phyloP scores from a whole-genome alignment of 64 coral and sea anemone genomes.

The Cladopsammia gracilis region DNA sequence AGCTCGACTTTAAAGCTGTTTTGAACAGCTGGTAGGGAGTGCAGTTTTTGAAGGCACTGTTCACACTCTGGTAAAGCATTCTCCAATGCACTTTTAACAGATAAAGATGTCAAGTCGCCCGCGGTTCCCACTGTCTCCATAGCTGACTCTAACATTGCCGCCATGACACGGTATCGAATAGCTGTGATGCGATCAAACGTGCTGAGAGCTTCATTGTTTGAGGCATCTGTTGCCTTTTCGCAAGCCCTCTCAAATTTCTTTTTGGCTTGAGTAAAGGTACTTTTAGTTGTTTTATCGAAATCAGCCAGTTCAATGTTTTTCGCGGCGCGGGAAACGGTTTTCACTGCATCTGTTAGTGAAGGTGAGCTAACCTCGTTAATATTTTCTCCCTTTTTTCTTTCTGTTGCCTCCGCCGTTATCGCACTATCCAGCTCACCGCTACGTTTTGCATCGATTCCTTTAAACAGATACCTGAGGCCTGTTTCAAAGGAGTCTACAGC shows the following conservation, averaged over 20 bases:
- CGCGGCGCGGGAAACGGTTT: neutral
- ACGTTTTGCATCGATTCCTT: neutral
- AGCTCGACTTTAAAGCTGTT: too few species aligned
- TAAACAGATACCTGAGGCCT: neutral
- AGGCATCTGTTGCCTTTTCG: constrained; percentile 51
- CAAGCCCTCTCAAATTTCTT: constrained; percentile 27
- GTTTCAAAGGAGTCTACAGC: constrained; percentile 10
- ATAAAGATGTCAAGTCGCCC: too few species aligned
- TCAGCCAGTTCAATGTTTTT: neutral
- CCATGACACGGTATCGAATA: constrained; percentile 11
- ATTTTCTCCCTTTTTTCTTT: too few species aligned
- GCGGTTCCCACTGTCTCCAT: too few species aligned
- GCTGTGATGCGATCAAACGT: constrained; percentile 48
- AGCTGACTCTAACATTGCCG: too few species aligned
- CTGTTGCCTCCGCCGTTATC: too few species aligned
- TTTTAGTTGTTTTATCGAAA: neutral
- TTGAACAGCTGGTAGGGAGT: too few species aligned
- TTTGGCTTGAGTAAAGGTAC: neutral
- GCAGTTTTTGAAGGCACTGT: too few species aligned
- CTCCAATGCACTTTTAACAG: too few species aligned
- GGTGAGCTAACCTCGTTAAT: neutral
- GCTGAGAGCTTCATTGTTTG: constrained; percentile 29
- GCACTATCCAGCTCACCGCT: too few species aligned
- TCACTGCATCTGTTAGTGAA: neutral
- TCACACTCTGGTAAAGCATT: too few species aligned